These are phyloP conservation scores for Nomada fucata DNA, from an alignment of 2,888 invertebrate species.

Conservation along the genomic window DNA sequence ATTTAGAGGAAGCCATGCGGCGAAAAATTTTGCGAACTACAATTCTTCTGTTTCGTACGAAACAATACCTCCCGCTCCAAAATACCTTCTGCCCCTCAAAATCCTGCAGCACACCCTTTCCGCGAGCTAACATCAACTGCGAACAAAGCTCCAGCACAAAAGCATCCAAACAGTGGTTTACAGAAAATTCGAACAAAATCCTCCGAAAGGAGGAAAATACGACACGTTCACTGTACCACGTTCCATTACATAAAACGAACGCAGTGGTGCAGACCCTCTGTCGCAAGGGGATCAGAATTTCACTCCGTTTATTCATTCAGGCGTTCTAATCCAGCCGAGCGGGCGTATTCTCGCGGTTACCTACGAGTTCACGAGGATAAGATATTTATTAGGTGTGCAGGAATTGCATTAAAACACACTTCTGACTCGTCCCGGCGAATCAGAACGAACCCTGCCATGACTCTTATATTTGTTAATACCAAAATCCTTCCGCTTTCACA, in stretches of 20 bases:
- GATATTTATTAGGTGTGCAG: background rate
- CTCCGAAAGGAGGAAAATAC: background rate
- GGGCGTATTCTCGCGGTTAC: background rate
- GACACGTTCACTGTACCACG: background rate
- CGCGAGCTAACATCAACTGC: too few relatives aligned
- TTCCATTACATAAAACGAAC: background rate
- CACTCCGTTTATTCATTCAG: conserved; percentile 1
- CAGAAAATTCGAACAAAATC: background rate
- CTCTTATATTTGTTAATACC: too few relatives aligned
- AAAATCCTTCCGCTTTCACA: too few relatives aligned
- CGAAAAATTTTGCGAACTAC: too few relatives aligned
- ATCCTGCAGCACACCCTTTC: too few relatives aligned
- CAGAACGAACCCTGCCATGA: background rate
- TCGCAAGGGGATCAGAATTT: background rate
- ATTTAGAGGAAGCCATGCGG: too few relatives aligned
- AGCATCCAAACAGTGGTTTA: background rate
- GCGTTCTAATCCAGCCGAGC: conserved; percentile 8
- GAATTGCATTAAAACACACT: conserved; percentile 9
- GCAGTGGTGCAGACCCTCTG: background rate
- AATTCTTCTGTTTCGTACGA: too few relatives aligned
- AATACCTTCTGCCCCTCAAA: too few relatives aligned
- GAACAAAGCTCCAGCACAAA: too few relatives aligned
- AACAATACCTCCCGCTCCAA: too few relatives aligned
- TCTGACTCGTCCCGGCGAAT: background rate
- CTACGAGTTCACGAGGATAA: conserved; percentile 16